These are phyloP conservation scores for Glandiceps talaboti DNA, from an alignment of 53 echinoderm and acorn worm species.

Conservation along the genomic window DNA sequence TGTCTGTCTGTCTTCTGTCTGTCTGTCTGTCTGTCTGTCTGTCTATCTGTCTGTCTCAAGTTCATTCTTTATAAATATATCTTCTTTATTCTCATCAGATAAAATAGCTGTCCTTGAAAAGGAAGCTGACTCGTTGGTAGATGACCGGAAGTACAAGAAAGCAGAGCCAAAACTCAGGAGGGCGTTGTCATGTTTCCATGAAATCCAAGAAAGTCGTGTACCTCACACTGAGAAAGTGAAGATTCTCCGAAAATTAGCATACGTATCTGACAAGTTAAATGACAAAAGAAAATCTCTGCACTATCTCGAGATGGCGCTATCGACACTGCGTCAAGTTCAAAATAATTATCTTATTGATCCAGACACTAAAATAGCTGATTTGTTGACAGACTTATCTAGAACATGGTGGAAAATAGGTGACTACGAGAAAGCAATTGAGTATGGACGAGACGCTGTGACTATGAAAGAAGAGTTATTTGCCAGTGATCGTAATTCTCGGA, in stretches of 20 bases:
- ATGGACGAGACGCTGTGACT: neutral
- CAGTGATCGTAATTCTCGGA: neutral
- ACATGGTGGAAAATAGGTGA: neutral
- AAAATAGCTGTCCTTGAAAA: neutral
- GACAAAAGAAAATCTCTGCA: neutral
- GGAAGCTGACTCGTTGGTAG: neutral
- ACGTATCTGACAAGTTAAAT: neutral
- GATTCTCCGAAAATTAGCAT: neutral
- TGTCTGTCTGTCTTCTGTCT: too few relatives aligned
- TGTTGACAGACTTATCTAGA: neutral
- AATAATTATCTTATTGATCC: neutral
- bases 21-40: too few relatives aligned
- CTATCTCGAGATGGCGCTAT: neutral
- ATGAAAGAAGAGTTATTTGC: neutral
- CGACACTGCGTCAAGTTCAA: neutral
- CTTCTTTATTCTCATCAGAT: too few relatives aligned
- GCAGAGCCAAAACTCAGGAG: neutral
- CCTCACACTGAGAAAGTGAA: neutral
- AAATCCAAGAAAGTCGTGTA: neutral
- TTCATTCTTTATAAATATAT: too few relatives aligned
- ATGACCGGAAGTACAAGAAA: neutral
- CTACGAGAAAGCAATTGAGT: neutral
- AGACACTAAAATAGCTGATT: neutral
- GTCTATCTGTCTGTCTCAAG: too few relatives aligned
- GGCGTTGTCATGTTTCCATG: neutral